Base-by-base conservation (phyloP, 2,113 vertebrate species). In the Tetrao urogallus region DNA sequence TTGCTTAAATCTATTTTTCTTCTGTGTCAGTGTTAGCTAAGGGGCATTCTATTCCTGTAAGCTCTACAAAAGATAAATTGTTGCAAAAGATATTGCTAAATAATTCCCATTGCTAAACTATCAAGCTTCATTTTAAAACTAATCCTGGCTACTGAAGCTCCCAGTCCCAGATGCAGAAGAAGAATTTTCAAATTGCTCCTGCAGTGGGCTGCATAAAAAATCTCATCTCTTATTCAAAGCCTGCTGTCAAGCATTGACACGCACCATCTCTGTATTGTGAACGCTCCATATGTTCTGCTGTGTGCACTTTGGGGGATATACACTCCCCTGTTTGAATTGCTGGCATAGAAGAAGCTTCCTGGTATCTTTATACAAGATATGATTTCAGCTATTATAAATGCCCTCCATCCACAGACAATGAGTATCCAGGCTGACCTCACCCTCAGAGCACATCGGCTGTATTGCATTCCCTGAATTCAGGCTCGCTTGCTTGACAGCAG, bases 361-460 rank as follows among this genome's bases (percentile, higher is more conserved):
- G 74, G 40, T 43, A 43, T 40, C 43, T 22, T 25, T 72, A 79
- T 34, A 60, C 83, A 69, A 61, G 80, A 28, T 45, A 25, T 76
- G 84, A 80, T 73, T 91, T 85, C 92, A 94, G 34, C 61, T 65
- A 11, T 65, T 74, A 88, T 92, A 95, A 95, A 91, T 84, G 94
- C 47, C 36, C 24, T 75, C 25, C 36, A 10, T 38, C 45, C 56
- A 22, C 70, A 70, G 65, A 83, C 76, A 97, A 64, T 88, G 17
- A 28, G 54, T 15, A 36, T 72, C 76, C 60, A 60, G 65, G 21
- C 52, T 94, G 94, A 96, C 32, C 76, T 94, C 91, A 94, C 16
- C 52, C 6, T 0, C 72, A 64, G 85, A 88, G 57, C 79, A 42
- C 0, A 64, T 38, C 0, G 0, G 66, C 80, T 89, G 13, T 38